Evolutionary conservation across 2,797 vertebrate species (phyloP), one percentile per base, ranked within the genome.

Genomic region (Enteromius treurensis): DNA sequence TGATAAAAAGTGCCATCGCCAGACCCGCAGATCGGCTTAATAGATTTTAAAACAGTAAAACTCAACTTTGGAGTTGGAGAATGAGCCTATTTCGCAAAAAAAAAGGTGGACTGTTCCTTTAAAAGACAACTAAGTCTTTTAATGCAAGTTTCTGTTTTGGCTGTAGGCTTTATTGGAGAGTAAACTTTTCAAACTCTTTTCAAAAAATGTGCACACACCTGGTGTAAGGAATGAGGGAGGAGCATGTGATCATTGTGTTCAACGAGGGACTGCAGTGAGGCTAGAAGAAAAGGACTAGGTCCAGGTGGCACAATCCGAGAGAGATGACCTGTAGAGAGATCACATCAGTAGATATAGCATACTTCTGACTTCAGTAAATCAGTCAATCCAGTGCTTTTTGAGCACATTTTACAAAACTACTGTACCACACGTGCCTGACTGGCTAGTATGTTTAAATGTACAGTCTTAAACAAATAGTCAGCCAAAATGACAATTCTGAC

Each of bases 181-280:
- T 51, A 60, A 68, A 6, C 4, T 55, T 21, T 69, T 32, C 5
- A 21, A 19, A 11, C 26, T 26, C 23, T 40, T 42, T 45, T 45
- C 11, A 45, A 45, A 45, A 13, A 45, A 45, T 8, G 42, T 69
- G 60, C 40, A 91, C 92, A 85, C 87, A 95, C 95, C 94, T 95
- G 94, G 88, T 95, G 94, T 84, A 95, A 89, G 5, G 93, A 93
- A 71, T 91, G 91, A 62, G 95, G 94, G 85, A 95, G 90, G 81
- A 95, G 87, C 77, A 93, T 94, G 92, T 93, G 92, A 91, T 95
- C 91, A 4, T 37, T 88, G 87, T 93, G 90, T 79, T 95, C 93
- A 86, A 90, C 87, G 0, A 95, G 91, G 82, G 90, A 86, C 86
- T 90, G 92, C 86, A 95, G 90, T 19, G 93, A 92, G 42, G 90